Conservation (phyloP, 2,113 vertebrate species). For the Sterna hirundo region DNA sequence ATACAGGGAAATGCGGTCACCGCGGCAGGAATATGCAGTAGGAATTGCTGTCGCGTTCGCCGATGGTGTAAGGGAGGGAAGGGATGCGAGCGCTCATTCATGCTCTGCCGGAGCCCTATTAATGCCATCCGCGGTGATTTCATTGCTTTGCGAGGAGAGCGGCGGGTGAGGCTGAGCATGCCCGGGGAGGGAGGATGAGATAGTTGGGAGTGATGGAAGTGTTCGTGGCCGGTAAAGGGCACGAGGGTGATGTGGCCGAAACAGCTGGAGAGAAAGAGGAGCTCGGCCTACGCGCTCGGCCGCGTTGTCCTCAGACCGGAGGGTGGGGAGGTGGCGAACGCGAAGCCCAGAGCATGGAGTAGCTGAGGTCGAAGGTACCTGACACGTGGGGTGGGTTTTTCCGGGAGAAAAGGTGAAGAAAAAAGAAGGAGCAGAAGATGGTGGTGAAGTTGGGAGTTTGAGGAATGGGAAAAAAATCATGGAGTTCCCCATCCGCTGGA, state of each 20-base stretch:
- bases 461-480: background rate
- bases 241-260: background rate
- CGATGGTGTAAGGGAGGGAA: background rate
- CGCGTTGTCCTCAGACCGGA: fast-evolving
- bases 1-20: background rate
- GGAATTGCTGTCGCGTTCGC: background rate
- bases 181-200: background rate
- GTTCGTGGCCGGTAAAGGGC: background rate
- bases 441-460: background rate
- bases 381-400: background rate
- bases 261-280: background rate
- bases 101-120: background rate
- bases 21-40: background rate
- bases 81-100: background rate
- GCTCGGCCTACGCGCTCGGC: background rate
- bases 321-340: background rate
- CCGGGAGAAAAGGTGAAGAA: background rate
- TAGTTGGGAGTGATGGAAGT: background rate
- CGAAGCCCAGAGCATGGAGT: background rate
- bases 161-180: background rate
- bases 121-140: background rate
- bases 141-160: background rate
- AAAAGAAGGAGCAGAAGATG: background rate
- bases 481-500: background rate
- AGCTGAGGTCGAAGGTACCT: background rate